Evolutionary conservation across 2,797 vertebrate genomes (phyloP).

Genomic region (Rhinoraja longicauda): DNA sequence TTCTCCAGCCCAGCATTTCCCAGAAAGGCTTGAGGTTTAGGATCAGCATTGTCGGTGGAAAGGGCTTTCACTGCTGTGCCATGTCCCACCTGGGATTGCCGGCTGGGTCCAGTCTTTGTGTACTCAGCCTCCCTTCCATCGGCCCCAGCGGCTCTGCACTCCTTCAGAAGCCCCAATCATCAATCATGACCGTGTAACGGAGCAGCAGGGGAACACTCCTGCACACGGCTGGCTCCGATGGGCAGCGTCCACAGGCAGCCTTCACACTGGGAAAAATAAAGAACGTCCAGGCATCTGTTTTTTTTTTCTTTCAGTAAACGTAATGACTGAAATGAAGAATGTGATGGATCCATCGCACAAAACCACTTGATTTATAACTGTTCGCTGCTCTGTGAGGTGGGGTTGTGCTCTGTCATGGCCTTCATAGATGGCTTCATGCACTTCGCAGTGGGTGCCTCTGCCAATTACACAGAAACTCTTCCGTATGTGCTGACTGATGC

Average conservation of each 20-base stretch:
- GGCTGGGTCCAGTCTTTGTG: background rate
- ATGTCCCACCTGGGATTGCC: background rate
- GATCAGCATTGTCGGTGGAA: background rate
- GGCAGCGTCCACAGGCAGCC: background rate
- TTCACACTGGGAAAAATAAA: slow-evolving; percentile 6
- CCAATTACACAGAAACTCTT: background rate
- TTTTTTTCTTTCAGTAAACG: background rate
- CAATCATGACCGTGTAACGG: background rate
- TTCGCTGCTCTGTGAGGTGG: background rate
- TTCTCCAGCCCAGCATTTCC: background rate
- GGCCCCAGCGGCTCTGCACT: background rate
- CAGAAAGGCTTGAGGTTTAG: background rate
- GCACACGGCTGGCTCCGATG: background rate
- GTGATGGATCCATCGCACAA: background rate
- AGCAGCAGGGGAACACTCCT: background rate
- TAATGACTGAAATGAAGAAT: background rate
- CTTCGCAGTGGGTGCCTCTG: background rate
- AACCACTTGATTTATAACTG: background rate
- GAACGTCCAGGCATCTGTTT: slow-evolving; percentile 12
- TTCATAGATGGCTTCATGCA: background rate
- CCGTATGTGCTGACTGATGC: background rate
- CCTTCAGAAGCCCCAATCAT: slow-evolving; percentile 32
- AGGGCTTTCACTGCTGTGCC: background rate
- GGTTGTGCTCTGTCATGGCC: background rate
- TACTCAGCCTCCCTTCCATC: background rate